Percentiles rank a stretch among this genome's conserved stretches.
Evolutionary conservation across 2,888 invertebrate genomes (phyloP).

Genomic region (Sesia bembeciformis): DNA sequence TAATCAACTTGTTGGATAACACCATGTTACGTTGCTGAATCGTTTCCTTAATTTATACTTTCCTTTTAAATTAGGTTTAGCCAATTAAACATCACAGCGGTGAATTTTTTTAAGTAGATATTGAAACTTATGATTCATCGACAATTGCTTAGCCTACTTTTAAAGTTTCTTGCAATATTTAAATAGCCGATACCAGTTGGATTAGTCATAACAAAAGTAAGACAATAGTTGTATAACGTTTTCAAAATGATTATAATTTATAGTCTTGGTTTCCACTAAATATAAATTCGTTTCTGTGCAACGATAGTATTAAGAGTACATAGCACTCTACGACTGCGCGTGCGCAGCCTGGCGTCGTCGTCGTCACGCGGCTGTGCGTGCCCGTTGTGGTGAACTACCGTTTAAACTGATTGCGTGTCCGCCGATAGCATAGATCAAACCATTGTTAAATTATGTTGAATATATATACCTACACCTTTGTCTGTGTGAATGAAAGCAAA

Average conservation of each 20-base stretch:
- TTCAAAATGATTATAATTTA: too few relatives aligned
- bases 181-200: too few relatives aligned
- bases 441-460: neutral
- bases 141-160: too few relatives aligned
- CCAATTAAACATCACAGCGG: constrained; percentile 1
- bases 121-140: too few relatives aligned
- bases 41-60: constrained; percentile 20
- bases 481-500: neutral
- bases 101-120: neutral
- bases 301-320: constrained; percentile 1
- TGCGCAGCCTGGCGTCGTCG: constrained; percentile 2
- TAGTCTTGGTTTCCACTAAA: too few relatives aligned
- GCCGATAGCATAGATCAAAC: neutral
- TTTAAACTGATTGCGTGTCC: constrained; percentile 8
- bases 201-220: too few relatives aligned
- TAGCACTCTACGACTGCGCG: constrained; percentile 9
- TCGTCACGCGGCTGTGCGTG: constrained; percentile 1
- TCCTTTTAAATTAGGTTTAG: neutral
- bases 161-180: too few relatives aligned
- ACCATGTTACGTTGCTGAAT: constrained; percentile 12
- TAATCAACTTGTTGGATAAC: constrained; percentile 31
- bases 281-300: too few relatives aligned
- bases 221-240: too few relatives aligned
- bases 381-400: constrained; percentile 11
- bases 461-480: neutral